These are phyloP conservation scores for Pseudorectes ferrugineus DNA, from an alignment of 2,113 vertebrate genomes.

Conservation along the genomic window DNA sequence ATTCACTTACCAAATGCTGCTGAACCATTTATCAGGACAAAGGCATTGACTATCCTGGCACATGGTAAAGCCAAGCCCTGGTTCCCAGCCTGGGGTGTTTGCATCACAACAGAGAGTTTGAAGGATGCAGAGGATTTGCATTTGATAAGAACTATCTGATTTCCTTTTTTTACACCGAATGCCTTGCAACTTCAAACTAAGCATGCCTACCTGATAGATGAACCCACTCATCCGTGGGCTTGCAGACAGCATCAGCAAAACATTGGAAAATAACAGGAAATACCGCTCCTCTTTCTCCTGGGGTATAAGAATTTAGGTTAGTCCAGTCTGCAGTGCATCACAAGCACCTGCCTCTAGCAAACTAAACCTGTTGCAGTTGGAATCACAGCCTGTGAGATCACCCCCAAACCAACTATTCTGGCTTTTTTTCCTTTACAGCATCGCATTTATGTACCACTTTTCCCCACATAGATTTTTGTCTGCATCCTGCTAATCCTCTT, in stretches of 20 bases:
- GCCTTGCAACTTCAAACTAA: not conserved
- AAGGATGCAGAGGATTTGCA: not conserved
- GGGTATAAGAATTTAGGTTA: not conserved
- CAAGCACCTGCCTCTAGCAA: not conserved
- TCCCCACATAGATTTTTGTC: not conserved
- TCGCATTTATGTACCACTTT: not conserved
- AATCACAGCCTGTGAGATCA: not conserved
- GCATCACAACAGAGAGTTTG: not conserved
- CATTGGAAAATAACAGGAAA: constrained; percentile 88
- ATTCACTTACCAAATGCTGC: not conserved
- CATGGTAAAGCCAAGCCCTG: not conserved
- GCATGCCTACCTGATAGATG: constrained; percentile 88
- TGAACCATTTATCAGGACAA: not conserved
- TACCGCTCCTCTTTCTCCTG: constrained; percentile 96
- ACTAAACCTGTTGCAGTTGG: not conserved
- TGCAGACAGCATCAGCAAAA: constrained; percentile 89
- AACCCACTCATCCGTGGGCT: constrained; percentile 98
- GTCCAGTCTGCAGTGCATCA: not conserved
- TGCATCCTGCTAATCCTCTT: not conserved
- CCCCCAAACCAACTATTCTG: not conserved
- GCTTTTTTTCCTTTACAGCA: not conserved
- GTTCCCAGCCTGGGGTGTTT: not conserved
- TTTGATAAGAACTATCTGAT: not conserved
- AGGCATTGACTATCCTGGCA: not conserved
- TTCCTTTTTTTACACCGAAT: not conserved